phyloP scores from a whole-genome alignment of 1,140 invertebrate species.

The Drosophila tsacasi region DNA sequence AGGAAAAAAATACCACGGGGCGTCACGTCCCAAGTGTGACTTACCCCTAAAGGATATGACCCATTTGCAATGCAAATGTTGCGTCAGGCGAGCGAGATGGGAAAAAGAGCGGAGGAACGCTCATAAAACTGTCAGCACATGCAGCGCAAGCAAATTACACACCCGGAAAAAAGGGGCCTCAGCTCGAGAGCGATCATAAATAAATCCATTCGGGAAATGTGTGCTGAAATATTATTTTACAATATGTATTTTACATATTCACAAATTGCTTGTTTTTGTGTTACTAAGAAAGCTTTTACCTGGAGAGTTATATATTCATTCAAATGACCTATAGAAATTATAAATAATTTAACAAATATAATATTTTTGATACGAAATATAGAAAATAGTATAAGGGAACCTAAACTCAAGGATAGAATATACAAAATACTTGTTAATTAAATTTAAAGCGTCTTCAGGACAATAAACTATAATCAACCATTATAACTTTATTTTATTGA shows the following conservation, averaged over 20 bases:
- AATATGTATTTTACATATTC: background rate
- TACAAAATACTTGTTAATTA: no score
- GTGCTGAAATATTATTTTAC: background rate
- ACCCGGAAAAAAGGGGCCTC: conserved; percentile 11
- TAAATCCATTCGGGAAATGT: background rate
- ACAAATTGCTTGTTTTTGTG: no score
- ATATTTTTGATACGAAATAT: no score
- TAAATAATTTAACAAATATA: no score
- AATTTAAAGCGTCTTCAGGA: no score
- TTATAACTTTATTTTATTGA: no score
- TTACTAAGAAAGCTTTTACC: no score
- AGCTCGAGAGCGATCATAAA: background rate
- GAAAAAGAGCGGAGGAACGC: conserved; percentile 13
- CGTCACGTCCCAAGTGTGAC: conserved; percentile 65
- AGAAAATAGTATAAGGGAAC: no score
- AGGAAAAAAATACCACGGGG: background rate
- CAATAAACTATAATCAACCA: no score
- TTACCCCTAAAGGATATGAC: conserved; percentile 67
- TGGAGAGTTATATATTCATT: no score
- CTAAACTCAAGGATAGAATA: no score
- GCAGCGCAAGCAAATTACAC: conserved; percentile 27
- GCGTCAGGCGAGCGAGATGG: conserved; percentile 39
- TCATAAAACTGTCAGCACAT: conserved; percentile 65
- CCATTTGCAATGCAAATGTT: conserved; percentile 77
- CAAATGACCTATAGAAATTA: no score